These are phyloP conservation scores for Sturmia bella DNA, from an alignment of 2,888 invertebrate species.

Conservation along the genomic window DNA sequence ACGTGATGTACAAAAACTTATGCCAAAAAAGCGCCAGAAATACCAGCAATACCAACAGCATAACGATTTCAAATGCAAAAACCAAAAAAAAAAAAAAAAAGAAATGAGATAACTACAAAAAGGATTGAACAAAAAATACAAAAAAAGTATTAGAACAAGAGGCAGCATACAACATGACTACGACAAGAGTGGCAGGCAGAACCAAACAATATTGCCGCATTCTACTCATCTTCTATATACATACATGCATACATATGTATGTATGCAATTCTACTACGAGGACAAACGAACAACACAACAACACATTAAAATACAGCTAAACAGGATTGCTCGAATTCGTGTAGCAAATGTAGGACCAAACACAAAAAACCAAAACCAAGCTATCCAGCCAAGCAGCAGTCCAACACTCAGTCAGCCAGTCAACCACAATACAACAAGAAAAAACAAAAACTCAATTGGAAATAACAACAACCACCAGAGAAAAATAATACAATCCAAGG, in stretches of 20 bases:
- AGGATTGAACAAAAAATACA: constrained; percentile 35
- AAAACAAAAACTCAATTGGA: constrained; percentile 35
- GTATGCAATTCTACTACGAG: constrained; percentile 22
- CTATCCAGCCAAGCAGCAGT: constrained; percentile 15
- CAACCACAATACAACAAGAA: constrained; percentile 36
- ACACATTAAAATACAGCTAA: constrained; percentile 28
- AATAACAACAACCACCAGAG: constrained; percentile 21
- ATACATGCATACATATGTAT: too few species aligned
- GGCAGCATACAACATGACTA: constrained; percentile 5
- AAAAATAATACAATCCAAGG: not conserved
- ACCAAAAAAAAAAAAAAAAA: constrained; percentile 12
- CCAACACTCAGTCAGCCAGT: constrained; percentile 27
- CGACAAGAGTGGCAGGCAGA: constrained; percentile 5
- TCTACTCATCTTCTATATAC: constrained; percentile 45
- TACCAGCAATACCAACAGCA: constrained; percentile 43
- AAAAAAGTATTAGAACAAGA: constrained; percentile 32
- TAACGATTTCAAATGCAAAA: constrained; percentile 15
- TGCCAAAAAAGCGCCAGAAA: constrained; percentile 68
- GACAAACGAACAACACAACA: constrained; percentile 21
- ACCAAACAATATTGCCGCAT: constrained; percentile 51
- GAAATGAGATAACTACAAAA: not conserved
- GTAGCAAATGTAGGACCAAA: constrained; percentile 48
- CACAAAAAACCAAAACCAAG: constrained; percentile 21
- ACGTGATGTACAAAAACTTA: constrained; percentile 67
- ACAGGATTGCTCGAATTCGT: constrained; percentile 51